Evolutionary conservation across 2,797 vertebrate species (phyloP), one percentile per base, ranked within the genome.

Genomic region (Phoxinus dragarum): DNA sequence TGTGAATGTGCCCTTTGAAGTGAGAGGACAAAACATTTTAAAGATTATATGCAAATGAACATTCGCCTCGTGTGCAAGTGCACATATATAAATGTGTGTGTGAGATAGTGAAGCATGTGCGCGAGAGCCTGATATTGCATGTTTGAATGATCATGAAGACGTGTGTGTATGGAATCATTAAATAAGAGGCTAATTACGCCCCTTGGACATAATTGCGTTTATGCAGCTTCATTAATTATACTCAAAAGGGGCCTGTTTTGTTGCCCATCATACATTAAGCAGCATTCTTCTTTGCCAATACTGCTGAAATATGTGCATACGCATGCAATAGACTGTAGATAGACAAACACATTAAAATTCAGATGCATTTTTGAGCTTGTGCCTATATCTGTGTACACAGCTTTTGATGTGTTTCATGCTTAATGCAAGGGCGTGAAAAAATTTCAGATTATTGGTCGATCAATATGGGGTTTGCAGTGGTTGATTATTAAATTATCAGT

Each of bases 41-140:
- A 85, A 80, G 77, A 85, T 80, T 73, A 80, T 85, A 85, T 85
- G 76, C 84, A 80, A 85, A 85, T 80, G 76, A 64, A 72, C 79
- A 31, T 84, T 71, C 27, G 7, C n/a, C n/a, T 79, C 5, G 2
- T 71, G 68, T 81, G 80, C 59, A 38, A 54, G 34, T 47, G 40
- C 21, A 40, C 12, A 71, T 72, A 61, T 83, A 61, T 83, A 82
- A 71, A 83, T 79, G 73, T 66, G 27, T 21, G 74, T 40, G 44
- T 36, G 31, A 82, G 54, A 73, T n/a, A n/a, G 40, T 34, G 38
- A 44, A 59, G 69, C 31, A 69, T 73, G 44, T 72, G 80, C 23
- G 17, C 64, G 74, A 31, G 11, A 23, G 52, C 40, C 66, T 64
- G 52, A 72, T 85, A 36, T 47, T 10, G 14, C 27, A 61, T 72